Evolutionary conservation across 2,113 vertebrate genomes (phyloP), one percentile per base, ranked within the genome.

Genomic region (Aptenodytes forsteri): DNA sequence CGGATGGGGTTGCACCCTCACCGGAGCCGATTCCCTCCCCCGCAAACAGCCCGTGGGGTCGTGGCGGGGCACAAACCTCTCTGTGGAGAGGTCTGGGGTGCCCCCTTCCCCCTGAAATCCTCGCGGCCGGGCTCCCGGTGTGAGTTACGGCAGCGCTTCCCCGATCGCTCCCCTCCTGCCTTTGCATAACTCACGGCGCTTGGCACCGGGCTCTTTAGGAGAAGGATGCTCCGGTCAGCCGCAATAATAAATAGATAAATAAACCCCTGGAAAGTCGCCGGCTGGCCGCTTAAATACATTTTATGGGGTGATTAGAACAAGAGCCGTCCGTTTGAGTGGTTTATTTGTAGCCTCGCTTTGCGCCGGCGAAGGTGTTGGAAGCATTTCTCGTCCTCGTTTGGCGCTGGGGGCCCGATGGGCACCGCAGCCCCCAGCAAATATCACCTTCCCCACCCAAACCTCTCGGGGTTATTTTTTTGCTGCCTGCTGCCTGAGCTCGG

Each of bases 121-220:
- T 40, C 40, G 1, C 2, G 3, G 16, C 8, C 2, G 6, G 8
- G 67, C 11, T 58, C 17, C 69, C 2, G 11, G 47, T 0, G 1
- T 47, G 76, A 56, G 11, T 62, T 38, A 54, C 6, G 6, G 77
- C 58, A 3, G 34, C 23, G 5, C n/a, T 27, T 64, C 56, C 76
- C 77, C 21, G 5, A 5, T 19, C 4, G 6, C 72, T 46, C 65
- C 80, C 47, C 64, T 65, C 77, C 89, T 49, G 54, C 91, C 71
- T 77, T 46, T 50, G 83, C 93, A 88, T 96, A 94, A 96, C 85
- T 93, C 90, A 92, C 34, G 30, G 85, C 71, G 10, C 42, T 78
- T 83, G 88, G 93, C 80, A 90, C 59, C 22, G 71, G 65, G 91
- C 91, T 90, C 90, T 96, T 89, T 80, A 91, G 94, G 91, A 93